These are phyloP conservation scores for Potorous gilbertii DNA, from an alignment of 2,797 vertebrate species.

Conservation along the genomic window DNA sequence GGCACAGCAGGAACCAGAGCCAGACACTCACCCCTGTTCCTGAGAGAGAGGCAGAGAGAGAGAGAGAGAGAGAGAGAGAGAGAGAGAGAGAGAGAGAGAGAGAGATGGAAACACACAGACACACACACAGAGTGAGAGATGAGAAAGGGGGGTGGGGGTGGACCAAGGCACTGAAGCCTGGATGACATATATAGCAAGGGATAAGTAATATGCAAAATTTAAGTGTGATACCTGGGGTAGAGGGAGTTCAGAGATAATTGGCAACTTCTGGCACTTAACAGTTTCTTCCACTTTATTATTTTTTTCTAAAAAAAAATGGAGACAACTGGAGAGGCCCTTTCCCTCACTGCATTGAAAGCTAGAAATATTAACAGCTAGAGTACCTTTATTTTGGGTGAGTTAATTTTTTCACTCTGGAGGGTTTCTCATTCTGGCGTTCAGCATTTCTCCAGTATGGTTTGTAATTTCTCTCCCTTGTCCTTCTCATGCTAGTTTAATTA, in stretches of 20 bases:
- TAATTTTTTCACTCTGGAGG: neutral
- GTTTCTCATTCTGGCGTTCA: neutral
- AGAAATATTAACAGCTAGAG: neutral
- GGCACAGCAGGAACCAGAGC: conserved; percentile 68
- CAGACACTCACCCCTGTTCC: conserved; percentile 71
- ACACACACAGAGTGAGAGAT: neutral
- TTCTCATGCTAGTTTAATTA: conserved; percentile 2
- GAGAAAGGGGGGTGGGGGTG: conserved; percentile 23
- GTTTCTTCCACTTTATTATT: neutral
- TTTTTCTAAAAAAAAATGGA: conserved; percentile 16
- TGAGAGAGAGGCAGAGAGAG: conserved; percentile 48
- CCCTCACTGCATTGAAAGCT: neutral
- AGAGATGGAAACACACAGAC: neutral
- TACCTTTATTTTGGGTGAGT: neutral
- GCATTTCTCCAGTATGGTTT: conserved; percentile 44
- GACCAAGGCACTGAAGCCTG: conserved; percentile 61
- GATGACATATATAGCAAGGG: conserved; percentile 80
- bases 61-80: conserved; percentile 35
- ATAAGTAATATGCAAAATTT: conserved; percentile 49
- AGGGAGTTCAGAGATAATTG: conserved; percentile 41
- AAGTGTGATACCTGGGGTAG: conserved; percentile 18
- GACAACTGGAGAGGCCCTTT: neutral
- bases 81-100: neutral
- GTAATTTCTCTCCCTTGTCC: conserved; percentile 14
- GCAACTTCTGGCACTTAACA: conserved; percentile 54